Percentiles rank a stretch among this genome's conserved stretches.
These are phyloP conservation scores for Psephotus haematonotus DNA, from an alignment of 2,113 vertebrate genomes.

Conservation along the genomic window DNA sequence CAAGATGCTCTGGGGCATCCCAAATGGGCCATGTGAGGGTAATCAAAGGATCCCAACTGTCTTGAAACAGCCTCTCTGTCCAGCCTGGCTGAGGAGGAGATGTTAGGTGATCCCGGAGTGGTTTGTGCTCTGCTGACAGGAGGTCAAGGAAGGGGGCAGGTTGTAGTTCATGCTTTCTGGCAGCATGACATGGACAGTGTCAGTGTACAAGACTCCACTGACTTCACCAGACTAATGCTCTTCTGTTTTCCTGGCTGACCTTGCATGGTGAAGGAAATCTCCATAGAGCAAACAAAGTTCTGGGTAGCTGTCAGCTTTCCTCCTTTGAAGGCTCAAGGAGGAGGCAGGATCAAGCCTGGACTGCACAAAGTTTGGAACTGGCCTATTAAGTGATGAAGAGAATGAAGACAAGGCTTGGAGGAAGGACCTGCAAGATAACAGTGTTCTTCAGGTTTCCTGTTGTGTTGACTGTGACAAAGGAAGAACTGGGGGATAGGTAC, in stretches of 20 bases:
- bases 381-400: not conserved
- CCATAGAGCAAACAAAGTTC: not conserved
- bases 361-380: not conserved
- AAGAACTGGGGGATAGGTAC: not conserved
- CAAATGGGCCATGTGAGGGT: accelerated
- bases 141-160: not conserved
- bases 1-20: not conserved
- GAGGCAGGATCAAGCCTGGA: not conserved
- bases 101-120: not conserved
- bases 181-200: not conserved
- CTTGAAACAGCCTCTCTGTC: not conserved
- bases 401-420: not conserved
- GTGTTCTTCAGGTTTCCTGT: not conserved
- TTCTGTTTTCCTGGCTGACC: not conserved
- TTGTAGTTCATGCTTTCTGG: not conserved
- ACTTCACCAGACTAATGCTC: not conserved
- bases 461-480: not conserved
- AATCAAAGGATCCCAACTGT: not conserved
- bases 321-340: not conserved
- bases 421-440: accelerated
- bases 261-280: not conserved
- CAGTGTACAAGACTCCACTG: not conserved
- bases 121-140: not conserved
- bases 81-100: not conserved
- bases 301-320: not conserved